Evolutionary conservation across 2,797 vertebrate species (phyloP), one percentile per base, ranked within the genome.

Genomic region (Apogon talboti): DNA sequence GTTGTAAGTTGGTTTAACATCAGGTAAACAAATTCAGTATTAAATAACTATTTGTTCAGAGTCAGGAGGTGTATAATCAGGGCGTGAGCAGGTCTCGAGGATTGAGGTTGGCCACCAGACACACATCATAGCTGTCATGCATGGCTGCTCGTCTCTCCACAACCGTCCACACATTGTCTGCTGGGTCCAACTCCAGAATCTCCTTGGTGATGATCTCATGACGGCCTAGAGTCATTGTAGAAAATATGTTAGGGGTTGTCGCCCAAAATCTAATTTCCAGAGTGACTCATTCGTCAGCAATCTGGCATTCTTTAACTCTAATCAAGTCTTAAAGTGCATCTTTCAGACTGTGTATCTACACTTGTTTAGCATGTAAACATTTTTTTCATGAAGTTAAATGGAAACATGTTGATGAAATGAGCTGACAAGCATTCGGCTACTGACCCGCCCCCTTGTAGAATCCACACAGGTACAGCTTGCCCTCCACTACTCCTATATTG

Each of bases 151-250:
- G 62, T 65, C 93, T 54, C 60, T 95, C 95, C 46, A 94, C 92
- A 35, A 95, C 93, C 0, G 94, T 96, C 96, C 96, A 98, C 69
- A 93, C 93, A 77, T 94, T 95, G 83, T 96, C 94, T 90, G 92
- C 94, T 0, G 95, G 94, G 50, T 97, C 93, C 79, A 97, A 66
- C 73, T 95, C 94, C 18, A 96, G 73, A 79, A 97, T 95, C 87
- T 97, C 95, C 83, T 96, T 96, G 79, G 91, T 93, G 84, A 97
- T 96, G 72, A 97, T 92, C 82, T 96, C 95, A 7, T 96, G 94
- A 12, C 95, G 94, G 83, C 94, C 96, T 98, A 93, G 69, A 94
- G 91, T 78, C 74, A 72, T 15, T 41, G 58, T 43, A 82, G 28
- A 68, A 73, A 63, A 16, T n/a, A 65, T 40, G 48, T 21, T 2